phyloP scores from a whole-genome alignment of 2,113 vertebrate species.

The Solea solea region DNA sequence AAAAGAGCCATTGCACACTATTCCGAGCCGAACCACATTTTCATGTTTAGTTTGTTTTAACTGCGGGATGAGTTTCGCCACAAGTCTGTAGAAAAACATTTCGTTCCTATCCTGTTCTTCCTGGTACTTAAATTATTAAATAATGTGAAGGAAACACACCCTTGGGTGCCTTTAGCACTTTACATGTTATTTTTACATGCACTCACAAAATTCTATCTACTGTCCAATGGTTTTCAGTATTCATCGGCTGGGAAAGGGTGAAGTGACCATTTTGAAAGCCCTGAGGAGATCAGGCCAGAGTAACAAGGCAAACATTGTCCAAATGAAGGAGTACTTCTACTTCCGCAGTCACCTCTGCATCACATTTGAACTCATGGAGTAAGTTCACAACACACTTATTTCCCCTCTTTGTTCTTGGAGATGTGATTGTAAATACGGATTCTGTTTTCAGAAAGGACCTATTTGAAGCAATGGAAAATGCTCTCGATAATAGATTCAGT shows the following conservation, averaged over 20 bases:
- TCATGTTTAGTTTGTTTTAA: no score
- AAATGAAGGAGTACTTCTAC: constrained; percentile 28
- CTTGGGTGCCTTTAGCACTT: not conserved
- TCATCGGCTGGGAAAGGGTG: constrained; percentile 4
- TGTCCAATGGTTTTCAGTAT: constrained; percentile 8
- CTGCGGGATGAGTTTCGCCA: no score
- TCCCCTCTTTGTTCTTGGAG: not conserved
- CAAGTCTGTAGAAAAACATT: no score
- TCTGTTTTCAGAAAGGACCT: not conserved
- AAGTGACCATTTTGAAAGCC: constrained; percentile 11
- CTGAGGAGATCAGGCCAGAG: constrained; percentile 5
- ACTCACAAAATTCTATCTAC: not conserved
- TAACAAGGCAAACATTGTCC: constrained; percentile 18
- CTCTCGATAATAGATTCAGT: not conserved
- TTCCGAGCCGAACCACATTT: no score
- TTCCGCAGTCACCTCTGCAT: constrained; percentile 33
- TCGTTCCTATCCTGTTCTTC: no score
- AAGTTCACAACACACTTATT: not conserved
- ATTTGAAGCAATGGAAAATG: not conserved
- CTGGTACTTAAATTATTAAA: no score
- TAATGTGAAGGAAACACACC: no score
- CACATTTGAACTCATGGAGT: constrained; percentile 16
- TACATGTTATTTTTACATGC: not conserved
- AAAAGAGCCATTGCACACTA: no score
- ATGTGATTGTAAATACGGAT: not conserved